Percentiles rank a stretch among this genome's conserved stretches.
These are phyloP conservation scores for Stomorhina lunata DNA, from an alignment of 2,888 invertebrate genomes.

Conservation along the genomic window DNA sequence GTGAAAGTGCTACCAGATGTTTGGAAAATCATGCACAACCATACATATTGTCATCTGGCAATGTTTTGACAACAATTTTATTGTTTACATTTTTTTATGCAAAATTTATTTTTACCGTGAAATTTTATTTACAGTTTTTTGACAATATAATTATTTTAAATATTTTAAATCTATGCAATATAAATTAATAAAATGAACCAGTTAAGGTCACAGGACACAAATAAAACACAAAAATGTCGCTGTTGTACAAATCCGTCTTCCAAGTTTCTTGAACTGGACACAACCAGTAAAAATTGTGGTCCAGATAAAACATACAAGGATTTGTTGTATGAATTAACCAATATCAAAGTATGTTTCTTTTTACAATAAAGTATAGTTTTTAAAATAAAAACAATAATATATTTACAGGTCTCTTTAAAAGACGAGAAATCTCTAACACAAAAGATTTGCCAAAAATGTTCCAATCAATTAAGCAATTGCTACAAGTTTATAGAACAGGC, in stretches of 20 bases:
- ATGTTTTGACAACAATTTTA: conserved; percentile 5
- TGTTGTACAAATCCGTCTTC: conserved; percentile 53
- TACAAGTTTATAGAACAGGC: conserved; percentile 53
- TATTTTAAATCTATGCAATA: background rate
- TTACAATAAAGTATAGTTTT: too few relatives aligned
- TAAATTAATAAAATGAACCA: conserved; percentile 38
- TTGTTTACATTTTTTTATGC: conserved; percentile 42
- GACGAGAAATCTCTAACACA: conserved; percentile 48
- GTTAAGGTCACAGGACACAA: background rate
- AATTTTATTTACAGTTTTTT: background rate
- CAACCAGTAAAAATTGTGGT: conserved; percentile 15
- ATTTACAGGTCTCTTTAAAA: conserved; percentile 5
- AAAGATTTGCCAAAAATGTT: conserved; percentile 56
- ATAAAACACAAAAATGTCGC: conserved; percentile 45
- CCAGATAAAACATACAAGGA: conserved; percentile 41
- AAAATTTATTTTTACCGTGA: background rate
- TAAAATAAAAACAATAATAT: background rate
- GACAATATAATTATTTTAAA: background rate
- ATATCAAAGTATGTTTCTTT: conserved; percentile 45
- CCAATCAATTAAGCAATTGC: conserved; percentile 46
- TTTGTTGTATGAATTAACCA: conserved; percentile 45
- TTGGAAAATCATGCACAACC: too few relatives aligned
- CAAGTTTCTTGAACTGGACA: conserved; percentile 39
- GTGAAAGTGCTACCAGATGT: too few relatives aligned
- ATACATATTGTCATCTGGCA: conserved; percentile 9